Base-by-base conservation (phyloP, 1,140 invertebrate genomes). In the Listronotus bonariensis region DNA sequence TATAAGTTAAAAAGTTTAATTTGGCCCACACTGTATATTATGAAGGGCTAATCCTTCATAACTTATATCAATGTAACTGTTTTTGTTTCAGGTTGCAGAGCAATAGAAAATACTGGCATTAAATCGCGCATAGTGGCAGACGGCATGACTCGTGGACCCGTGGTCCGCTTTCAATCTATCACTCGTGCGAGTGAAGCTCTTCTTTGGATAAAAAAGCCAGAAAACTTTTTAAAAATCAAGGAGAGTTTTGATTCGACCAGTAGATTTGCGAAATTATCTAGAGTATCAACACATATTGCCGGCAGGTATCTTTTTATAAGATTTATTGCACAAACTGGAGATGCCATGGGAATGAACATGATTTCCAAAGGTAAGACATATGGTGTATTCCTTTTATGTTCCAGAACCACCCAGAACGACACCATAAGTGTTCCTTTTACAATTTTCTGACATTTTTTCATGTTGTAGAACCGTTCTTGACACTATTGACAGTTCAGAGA, bases 271-370 rank as follows among this genome's bases (percentile, higher is more conserved):
- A 83, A 89, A 26, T 83, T 99, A 0, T 85, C 88, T 66, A 89
- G 88, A 72, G 83, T 98, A 10, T 87, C 92, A 43, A 82, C 90
- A 17, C 85, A 87, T 31, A 89, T 96, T 60, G 92, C 93, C 53
- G 96, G 95, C 0, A 86, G 92, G 26, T 87, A 90, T 65, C 77
- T 99, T 4, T 98, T 93, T 77, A 86, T 99, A 42, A 85, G 97
- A 62, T 99, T 99, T 81, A 88, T 92, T 36, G 95, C 96, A 0
- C 87, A 85, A 17, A 99, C 97, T 1, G 97, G 97, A 7, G 97
- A 99, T 79, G 97, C 97, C 0, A 99, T 99, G 97, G 97, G 97
- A 31, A 99, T 99, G 97, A 99, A 99, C 78, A 99, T 99, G 97
- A 82, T 99, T 0, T 98, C 95, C 0, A 99, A 98, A 55, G 68